Evolutionary conservation across 1,140 invertebrate genomes (phyloP), one percentile per base, ranked within the genome.

Genomic region (Bombus sylvicola): DNA sequence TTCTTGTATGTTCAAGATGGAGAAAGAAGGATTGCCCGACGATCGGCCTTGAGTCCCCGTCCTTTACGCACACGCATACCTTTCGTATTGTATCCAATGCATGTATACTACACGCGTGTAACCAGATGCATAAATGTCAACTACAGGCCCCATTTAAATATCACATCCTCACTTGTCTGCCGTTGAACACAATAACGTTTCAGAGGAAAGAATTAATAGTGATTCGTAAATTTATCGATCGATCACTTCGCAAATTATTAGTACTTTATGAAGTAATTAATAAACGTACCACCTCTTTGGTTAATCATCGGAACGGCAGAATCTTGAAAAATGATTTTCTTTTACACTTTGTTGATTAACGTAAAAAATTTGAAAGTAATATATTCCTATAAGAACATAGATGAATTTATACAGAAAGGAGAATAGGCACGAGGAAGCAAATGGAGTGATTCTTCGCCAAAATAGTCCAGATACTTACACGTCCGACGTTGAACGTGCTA

Each of bases 21-120:
- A 86, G 86, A 91, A 88, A 88, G 91, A 88, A 88, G 90, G 88
- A 85, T 91, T 90, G 83, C 72, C 76, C 85, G 80, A 71, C 84
- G 80, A 91, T 87, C 92, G 91, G 81, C 92, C 92, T 92, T 92
- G 91, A 87, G 91, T 72, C 85, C 31, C 84, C 89, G 91, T 91
- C 91, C 92, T 92, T 91, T 91, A 87, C 88, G 72, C 83, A 83
- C 84, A 88, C 88, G 83, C 79, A 74, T 53, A 66, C 72, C 82
- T 73, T 69, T 73, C 84, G 66, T 82, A 76, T 81, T 78, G 69
- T 47, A 34, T 53, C 47, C 79, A 78, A 80, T 62, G 81, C 86
- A 85, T 53, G 47, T 53, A 53, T 53, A 53, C 47, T 53, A 75
- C 82, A 53, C 78, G 62, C 83, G 83, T 88, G 64, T 57, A 81